These are phyloP conservation scores for Lepus timidus DNA, from an alignment of 2,113 vertebrate genomes.

Conservation along the genomic window DNA sequence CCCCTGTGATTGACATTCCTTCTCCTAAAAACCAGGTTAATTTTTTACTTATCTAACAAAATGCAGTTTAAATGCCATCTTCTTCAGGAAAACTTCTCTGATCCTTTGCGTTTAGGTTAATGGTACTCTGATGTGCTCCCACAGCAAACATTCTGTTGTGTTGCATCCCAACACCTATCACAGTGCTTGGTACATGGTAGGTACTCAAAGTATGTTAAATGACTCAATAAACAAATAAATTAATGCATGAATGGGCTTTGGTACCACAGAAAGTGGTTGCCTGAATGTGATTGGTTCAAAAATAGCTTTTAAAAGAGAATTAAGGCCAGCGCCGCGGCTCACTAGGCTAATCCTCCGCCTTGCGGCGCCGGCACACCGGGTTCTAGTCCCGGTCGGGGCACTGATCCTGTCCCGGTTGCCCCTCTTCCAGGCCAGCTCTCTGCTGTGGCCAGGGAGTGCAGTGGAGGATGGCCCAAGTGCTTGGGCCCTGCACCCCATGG, in stretches of 20 bases:
- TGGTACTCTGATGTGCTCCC: neutral
- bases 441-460: too few relatives aligned
- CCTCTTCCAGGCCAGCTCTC: too few relatives aligned
- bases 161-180: neutral
- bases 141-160: neutral
- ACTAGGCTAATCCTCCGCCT: too few relatives aligned
- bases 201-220: conserved; percentile 8
- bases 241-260: neutral
- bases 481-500: too few relatives aligned
- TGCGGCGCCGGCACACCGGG: too few relatives aligned
- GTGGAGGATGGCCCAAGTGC: too few relatives aligned
- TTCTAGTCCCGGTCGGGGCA: too few relatives aligned
- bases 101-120: neutral
- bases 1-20: neutral
- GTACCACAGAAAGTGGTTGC: neutral
- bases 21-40: neutral
- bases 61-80: neutral
- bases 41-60: neutral
- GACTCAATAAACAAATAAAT: neutral
- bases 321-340: neutral
- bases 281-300: neutral
- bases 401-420: too few relatives aligned
- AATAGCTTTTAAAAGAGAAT: neutral
- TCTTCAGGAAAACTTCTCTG: conserved; percentile 2
- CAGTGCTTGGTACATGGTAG: neutral